Conservation (phyloP, 2,888 invertebrate genomes). For the Morpho helenor region DNA sequence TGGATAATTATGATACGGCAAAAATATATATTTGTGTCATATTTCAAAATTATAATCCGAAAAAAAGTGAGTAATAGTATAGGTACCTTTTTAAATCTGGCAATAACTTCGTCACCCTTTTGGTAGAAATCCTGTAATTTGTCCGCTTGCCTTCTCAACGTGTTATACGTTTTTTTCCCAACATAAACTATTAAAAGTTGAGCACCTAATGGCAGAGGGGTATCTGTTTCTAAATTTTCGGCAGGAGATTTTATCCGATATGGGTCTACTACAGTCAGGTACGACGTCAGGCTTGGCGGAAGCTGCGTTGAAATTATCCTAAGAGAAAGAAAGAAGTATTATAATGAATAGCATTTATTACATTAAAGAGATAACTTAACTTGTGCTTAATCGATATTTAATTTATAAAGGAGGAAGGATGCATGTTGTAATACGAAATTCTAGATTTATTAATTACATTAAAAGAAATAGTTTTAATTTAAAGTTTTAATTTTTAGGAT, state of each 20-base stretch:
- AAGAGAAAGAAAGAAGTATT: constrained; percentile 34
- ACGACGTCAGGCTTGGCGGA: constrained; percentile 86
- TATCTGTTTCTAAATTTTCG: constrained; percentile 81
- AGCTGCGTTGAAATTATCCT: constrained; percentile 91
- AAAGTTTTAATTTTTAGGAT: no score
- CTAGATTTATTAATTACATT: no score
- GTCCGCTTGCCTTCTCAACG: constrained; percentile 59
- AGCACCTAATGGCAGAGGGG: constrained; percentile 88
- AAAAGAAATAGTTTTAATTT: no score
- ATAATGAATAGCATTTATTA: no score
- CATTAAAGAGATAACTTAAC: no score
- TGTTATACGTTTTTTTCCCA: constrained; percentile 79
- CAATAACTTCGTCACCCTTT: constrained; percentile 65
- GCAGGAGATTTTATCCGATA: constrained; percentile 91
- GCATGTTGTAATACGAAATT: no score
- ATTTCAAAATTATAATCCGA: no score
- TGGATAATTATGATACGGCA: no score
- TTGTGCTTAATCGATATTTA: no score
- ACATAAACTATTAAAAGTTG: constrained; percentile 89
- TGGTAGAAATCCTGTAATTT: constrained; percentile 57
- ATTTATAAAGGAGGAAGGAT: no score
- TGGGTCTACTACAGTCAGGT: constrained; percentile 89
- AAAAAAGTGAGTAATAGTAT: no score
- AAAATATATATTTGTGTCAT: no score
- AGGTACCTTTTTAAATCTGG: constrained; percentile 60